phyloP scores from a whole-genome alignment of 2,888 invertebrate species.

The Crepidodera aurea region DNA sequence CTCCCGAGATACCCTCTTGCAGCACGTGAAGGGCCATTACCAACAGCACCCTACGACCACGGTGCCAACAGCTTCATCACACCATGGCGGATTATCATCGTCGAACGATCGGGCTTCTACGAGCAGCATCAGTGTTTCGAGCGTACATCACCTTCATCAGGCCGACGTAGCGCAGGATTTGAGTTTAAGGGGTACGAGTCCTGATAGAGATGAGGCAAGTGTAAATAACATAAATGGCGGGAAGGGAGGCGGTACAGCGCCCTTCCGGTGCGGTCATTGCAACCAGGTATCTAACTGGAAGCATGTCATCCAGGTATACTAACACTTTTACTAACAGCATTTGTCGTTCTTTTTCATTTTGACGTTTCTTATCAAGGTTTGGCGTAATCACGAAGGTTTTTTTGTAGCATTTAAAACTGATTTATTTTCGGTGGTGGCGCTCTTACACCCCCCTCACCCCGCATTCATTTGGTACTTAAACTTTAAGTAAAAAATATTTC shows the following conservation, averaged over 20 bases:
- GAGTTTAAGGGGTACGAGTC: conserved; percentile 55
- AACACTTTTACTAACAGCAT: conserved; percentile 58
- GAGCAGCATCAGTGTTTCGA: conserved; percentile 7
- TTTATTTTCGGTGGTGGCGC: neutral
- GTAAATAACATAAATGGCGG: conserved; percentile 55
- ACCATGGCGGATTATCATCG: conserved; percentile 6
- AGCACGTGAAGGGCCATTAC: conserved; percentile 74
- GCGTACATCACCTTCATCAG: conserved; percentile 8
- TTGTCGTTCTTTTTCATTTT: conserved; percentile 24
- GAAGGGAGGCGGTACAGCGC: conserved; percentile 63
- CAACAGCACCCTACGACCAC: conserved; percentile 49
- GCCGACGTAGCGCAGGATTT: conserved; percentile 39
- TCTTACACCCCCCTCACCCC: no score
- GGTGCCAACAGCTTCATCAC: conserved; percentile 1
- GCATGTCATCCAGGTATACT: conserved; percentile 83
- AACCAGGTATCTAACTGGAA: conserved; percentile 85
- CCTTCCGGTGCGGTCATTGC: conserved; percentile 79
- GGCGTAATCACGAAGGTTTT: conserved; percentile 6
- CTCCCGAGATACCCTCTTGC: conserved; percentile 70
- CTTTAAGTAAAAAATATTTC: no score
- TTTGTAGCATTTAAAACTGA: no score
- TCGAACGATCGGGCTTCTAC: conserved; percentile 18
- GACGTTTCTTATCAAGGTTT: neutral
- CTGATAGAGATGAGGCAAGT: conserved; percentile 65
- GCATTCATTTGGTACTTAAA: no score